A percentile compares a stretch with the other conserved stretches of the same genome.
These are phyloP conservation scores for Perca schrenkii DNA, from an alignment of 2,113 vertebrate genomes.

Conservation along the genomic window DNA sequence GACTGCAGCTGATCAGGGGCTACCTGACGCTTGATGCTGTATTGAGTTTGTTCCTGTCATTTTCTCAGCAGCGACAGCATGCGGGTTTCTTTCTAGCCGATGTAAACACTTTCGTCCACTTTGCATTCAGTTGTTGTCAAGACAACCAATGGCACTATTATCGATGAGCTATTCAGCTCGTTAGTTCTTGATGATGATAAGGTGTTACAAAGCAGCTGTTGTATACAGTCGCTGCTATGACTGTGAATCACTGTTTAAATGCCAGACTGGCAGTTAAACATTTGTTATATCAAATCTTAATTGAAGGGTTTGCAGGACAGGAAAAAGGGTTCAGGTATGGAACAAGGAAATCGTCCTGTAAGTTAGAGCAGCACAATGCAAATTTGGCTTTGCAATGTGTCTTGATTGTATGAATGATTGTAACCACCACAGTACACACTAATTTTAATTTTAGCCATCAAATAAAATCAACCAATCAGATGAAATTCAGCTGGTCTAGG, in stretches of 20 bases:
- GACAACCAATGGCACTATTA: slow-evolving; percentile 6
- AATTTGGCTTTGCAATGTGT: not conserved
- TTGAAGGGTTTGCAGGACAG: slow-evolving; percentile 14
- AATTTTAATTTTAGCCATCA: not conserved
- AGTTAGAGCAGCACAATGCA: no score
- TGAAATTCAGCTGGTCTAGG: not conserved
- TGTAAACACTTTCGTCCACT: not conserved
- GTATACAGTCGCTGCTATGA: no score
- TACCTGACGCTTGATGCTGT: not conserved
- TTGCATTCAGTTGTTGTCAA: slow-evolving; percentile 2
- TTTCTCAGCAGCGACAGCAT: not conserved
- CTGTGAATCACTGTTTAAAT: slow-evolving; percentile 12
- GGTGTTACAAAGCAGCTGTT: slow-evolving; percentile 8
- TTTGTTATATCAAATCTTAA: slow-evolving; percentile 6
- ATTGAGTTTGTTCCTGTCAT: slow-evolving; percentile 16
- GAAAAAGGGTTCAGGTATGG: not conserved
- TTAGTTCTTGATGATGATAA: slow-evolving; percentile 4
- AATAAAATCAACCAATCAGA: not conserved
- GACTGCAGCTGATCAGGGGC: not conserved
- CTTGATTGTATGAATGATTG: no score
- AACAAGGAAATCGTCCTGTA: not conserved
- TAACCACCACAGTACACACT: no score
- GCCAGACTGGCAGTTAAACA: not conserved
- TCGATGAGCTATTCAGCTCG: not conserved
- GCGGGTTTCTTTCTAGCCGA: not conserved